These are phyloP conservation scores for Stegostoma tigrinum DNA, from an alignment of 2,113 vertebrate species.

Conservation along the genomic window DNA sequence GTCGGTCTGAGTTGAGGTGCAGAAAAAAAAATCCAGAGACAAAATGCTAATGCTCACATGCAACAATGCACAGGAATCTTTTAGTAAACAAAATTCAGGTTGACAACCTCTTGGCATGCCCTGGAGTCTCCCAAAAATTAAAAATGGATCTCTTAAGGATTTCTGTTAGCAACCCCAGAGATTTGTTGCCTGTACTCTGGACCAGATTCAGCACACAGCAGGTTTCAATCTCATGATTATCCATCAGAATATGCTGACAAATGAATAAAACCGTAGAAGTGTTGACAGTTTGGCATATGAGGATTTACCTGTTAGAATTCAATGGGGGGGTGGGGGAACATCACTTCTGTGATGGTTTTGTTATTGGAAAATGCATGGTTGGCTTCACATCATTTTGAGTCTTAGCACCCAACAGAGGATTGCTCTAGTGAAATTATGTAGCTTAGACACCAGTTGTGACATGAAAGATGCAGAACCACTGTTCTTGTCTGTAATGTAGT, in stretches of 20 bases:
- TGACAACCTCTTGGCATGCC: background rate
- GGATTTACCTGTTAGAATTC: background rate
- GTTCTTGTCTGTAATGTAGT: background rate
- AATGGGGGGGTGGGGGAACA: background rate
- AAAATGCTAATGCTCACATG: background rate
- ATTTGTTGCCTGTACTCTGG: background rate
- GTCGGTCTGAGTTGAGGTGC: background rate
- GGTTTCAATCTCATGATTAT: background rate
- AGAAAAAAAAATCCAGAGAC: background rate
- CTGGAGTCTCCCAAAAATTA: background rate
- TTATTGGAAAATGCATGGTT: background rate
- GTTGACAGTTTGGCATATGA: background rate
- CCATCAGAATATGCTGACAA: background rate
- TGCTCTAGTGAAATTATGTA: background rate
- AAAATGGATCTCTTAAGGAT: background rate
- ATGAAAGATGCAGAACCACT: background rate
- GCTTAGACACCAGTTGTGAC: background rate
- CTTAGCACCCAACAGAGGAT: background rate
- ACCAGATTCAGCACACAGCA: background rate
- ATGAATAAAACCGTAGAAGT: background rate
- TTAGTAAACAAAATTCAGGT: background rate
- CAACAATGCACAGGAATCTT: background rate
- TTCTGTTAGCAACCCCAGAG: background rate
- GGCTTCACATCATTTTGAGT: background rate
- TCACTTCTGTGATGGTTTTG: background rate